Percentiles rank a stretch among this genome's conserved stretches.
Conservation (phyloP, 2,113 vertebrate species). For the Empidonax alnorum region DNA sequence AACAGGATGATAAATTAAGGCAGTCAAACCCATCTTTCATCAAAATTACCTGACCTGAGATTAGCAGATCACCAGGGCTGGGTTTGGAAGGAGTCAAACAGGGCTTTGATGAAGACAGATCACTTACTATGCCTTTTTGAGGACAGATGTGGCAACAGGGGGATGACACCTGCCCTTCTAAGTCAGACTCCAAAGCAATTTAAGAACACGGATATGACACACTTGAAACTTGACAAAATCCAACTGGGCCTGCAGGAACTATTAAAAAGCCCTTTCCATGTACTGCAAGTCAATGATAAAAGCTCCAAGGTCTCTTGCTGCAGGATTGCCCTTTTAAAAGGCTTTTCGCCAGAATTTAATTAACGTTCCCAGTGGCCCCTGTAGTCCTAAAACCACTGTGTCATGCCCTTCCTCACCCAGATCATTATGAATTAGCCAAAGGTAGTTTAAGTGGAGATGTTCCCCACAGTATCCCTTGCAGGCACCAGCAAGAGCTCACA, state of each 20-base stretch:
- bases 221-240: background rate
- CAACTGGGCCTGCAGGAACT: background rate
- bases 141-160: fast-evolving
- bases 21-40: background rate
- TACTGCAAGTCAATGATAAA: background rate
- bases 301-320: background rate
- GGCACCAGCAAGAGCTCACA: background rate
- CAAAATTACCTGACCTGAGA: background rate
- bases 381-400: background rate
- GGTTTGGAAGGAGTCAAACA: background rate
- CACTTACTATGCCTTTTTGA: background rate
- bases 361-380: background rate
- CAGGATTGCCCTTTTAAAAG: background rate
- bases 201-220: background rate
- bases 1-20: background rate
- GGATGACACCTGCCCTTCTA: background rate
- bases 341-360: slow-evolving; percentile 34
- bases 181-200: background rate
- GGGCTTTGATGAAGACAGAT: background rate
- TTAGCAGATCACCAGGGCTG: background rate
- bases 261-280: background rate
- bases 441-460: background rate
- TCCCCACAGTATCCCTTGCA: background rate
- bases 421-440: background rate
- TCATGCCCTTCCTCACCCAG: background rate